A percentile compares a stretch with the other conserved stretches of the same genome.
These are phyloP conservation scores for Limosa lapponica DNA, from an alignment of 2,797 vertebrate species.

Conservation along the genomic window DNA sequence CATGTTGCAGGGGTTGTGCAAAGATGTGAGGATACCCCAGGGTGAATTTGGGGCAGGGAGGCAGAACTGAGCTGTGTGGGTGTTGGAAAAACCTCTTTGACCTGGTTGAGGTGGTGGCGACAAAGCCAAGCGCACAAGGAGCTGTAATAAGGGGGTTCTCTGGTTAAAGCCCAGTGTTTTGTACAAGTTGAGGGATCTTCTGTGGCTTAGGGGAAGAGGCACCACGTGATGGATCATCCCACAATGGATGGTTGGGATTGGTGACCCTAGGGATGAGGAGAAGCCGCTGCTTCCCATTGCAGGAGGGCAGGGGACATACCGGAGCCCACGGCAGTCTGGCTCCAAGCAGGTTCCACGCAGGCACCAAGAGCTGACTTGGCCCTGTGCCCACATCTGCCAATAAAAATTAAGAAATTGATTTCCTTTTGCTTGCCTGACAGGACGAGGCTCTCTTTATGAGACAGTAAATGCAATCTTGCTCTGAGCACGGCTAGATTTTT, in stretches of 20 bases:
- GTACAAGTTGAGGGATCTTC: neutral
- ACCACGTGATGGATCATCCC: rapidly evolving
- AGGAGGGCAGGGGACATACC: neutral
- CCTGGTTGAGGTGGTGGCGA: rapidly evolving
- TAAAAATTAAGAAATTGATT: constrained; percentile 85
- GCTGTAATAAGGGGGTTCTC: neutral
- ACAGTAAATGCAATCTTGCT: constrained; percentile 76
- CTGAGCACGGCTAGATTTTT: constrained; percentile 74
- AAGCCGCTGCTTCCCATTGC: neutral
- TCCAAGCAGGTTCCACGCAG: neutral
- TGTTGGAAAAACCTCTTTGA: neutral
- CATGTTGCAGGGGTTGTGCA: neutral
- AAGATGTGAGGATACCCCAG: neutral
- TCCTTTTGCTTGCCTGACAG: constrained; percentile 80
- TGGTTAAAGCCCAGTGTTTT: neutral
- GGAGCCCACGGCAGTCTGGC: neutral
- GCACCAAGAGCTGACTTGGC: constrained; percentile 50
- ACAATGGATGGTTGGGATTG: neutral
- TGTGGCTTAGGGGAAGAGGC: neutral
- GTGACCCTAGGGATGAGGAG: neutral
- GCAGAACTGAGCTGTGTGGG: neutral
- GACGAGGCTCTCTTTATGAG: constrained; percentile 75
- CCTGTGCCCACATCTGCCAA: constrained; percentile 68
- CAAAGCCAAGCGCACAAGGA: rapidly evolving
- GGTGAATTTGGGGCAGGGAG: neutral